A percentile compares a stretch with the other conserved stretches of the same genome.
Evolutionary conservation across 1,140 invertebrate genomes (phyloP).

Genomic region (Harlomillsia oculata): DNA sequence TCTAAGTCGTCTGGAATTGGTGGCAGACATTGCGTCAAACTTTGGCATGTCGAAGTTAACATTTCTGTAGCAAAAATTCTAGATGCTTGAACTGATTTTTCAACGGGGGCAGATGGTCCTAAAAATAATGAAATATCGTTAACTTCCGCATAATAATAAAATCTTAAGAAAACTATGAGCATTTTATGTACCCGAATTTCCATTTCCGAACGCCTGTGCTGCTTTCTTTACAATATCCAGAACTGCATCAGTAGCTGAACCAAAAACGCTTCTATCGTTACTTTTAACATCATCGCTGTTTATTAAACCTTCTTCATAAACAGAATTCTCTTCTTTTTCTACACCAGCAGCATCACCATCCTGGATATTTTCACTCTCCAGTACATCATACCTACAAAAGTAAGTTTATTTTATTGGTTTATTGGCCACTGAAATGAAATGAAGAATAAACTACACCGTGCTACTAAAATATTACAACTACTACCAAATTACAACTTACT

Average conservation of each 20-base stretch:
- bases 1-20: background rate
- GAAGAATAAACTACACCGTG: too few species aligned
- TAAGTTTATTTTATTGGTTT: background rate
- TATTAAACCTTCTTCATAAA: conserved; percentile 12
- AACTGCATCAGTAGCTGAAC: conserved; percentile 71
- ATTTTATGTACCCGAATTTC: background rate
- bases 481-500: conserved; percentile 43
- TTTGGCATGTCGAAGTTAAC: background rate
- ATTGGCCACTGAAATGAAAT: background rate
- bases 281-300: conserved; percentile 4
- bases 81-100: background rate
- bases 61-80: background rate
- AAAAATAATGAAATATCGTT: background rate
- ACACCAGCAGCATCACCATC: conserved; percentile 15
- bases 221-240: conserved; percentile 81
- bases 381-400: conserved; percentile 54
- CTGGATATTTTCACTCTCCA: conserved; percentile 38
- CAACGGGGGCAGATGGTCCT: background rate
- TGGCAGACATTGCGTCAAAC: background rate
- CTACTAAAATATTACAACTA: background rate
- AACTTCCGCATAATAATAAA: background rate
- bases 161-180: background rate
- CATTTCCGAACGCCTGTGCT: conserved; percentile 41
- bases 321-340: conserved; percentile 17
- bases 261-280: conserved; percentile 57